Percentiles rank a stretch among this genome's conserved stretches.
These are phyloP conservation scores for Falcunculus frontatus DNA, from an alignment of 2,113 vertebrate species.

Conservation along the genomic window DNA sequence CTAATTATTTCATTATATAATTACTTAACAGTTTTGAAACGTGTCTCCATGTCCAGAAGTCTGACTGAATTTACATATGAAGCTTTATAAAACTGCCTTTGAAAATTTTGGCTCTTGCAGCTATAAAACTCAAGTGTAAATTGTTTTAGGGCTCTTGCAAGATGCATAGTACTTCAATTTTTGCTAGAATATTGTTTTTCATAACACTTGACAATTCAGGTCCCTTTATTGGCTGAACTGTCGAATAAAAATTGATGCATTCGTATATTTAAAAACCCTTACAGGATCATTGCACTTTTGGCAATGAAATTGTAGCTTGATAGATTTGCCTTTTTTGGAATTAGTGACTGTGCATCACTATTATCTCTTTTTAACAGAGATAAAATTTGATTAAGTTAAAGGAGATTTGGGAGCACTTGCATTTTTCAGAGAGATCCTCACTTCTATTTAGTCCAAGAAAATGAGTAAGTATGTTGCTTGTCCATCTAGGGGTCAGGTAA, in stretches of 20 bases:
- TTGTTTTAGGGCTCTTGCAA: neutral
- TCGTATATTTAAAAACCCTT: neutral
- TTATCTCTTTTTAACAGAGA: neutral
- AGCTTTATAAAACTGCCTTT: neutral
- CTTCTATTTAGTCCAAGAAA: neutral
- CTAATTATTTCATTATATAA: neutral
- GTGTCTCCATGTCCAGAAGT: neutral
- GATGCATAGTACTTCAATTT: neutral
- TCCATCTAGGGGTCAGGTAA: neutral
- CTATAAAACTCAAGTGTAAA: neutral
- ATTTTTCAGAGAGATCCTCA: neutral
- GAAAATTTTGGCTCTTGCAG: neutral
- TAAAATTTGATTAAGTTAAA: constrained; percentile 24
- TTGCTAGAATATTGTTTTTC: neutral
- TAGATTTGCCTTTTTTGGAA: neutral
- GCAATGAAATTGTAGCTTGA: neutral
- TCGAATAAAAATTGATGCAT: neutral
- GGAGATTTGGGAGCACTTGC: neutral
- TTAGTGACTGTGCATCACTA: neutral
- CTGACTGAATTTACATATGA: neutral
- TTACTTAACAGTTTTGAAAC: neutral
- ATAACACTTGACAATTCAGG: neutral
- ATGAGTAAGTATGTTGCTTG: neutral
- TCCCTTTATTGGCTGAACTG: neutral
- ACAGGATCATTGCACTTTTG: neutral